Base-by-base conservation (phyloP, 2,797 vertebrate genomes). In the Enteromius mattozi region DNA sequence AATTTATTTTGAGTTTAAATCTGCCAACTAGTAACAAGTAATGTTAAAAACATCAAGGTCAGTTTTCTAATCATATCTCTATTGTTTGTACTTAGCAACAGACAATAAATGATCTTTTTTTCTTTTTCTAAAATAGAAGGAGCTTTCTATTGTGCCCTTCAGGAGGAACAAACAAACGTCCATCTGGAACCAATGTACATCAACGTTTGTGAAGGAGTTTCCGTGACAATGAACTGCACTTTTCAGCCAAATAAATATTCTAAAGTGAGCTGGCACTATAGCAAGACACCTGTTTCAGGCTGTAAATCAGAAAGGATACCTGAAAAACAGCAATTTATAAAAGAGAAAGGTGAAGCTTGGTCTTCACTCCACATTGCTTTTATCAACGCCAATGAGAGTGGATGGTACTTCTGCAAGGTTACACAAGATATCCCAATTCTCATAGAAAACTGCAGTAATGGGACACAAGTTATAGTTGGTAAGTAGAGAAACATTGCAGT, bases 351-450 rank as follows among this genome's bases (percentile, higher is more conserved):
- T 17, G 0, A 3, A 1, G 14, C 1, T 7, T 33, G 56, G 84
- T 70, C 82, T 30, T 21, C 0, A 13, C 27, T 88, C 42, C 78
- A 1, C 14, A 82, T 86, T n/a, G 14, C 0, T 71, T 47, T 40
- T 6, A 80, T 77, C 24, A 63, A 21, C 0, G 1, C 17, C 6
- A 24, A 5, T 54, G 68, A 88, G 13, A 83, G 69, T 0, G 87
- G 87, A 76, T 87, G 74, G 84, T 88, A 88, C 71, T 86, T 78
- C 69, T 90, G 89, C 33, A 2, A 27, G 12, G 56, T 87, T 30
- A 76, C 0, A 1, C 7, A 4, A 61, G 84, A 89, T 16, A 87
- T 86, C 19, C 89, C 89, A 17, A 0, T 0, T 24, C 82, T 90
- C 2, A 0, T 0, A 1, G 0, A 6, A 0, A 1, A 5, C 0